Base-by-base conservation (phyloP, 2,888 invertebrate species). In the Cybosia mesomella region DNA sequence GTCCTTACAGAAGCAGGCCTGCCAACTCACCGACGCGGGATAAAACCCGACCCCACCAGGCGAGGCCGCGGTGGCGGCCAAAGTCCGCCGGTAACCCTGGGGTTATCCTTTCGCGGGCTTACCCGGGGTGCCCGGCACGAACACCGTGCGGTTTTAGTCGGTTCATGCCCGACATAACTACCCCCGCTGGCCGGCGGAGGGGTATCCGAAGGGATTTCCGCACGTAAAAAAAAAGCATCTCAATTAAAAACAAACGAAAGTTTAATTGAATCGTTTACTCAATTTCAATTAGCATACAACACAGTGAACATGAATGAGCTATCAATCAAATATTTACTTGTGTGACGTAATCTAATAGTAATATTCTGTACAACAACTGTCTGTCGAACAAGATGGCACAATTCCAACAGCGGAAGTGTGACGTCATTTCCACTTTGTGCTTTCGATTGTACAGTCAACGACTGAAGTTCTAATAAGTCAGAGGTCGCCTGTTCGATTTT, bases 401-500 rank as follows among this genome's bases (percentile, higher is more conserved):
- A 84, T 75, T 87, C 87, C 86, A 78, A 69, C 63, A 61, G 67
- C 77, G 81, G 85, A 82, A 79, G 74, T 71, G 67, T 83, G 83
- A 85, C 71, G 75, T 85, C 87, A 84, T 66, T 73, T 72, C 71
- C 66, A 68, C 61, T 49, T 36, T n/a, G 34, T 63, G 71, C 70
- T 81, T 80, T 71, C 73, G 55, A 65, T 68, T 61, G 54, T 66
- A 21, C 57, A 43, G 22, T 55, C 43, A 28, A 53, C 0, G 49
- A 53, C 10, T 43, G 5, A 63, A 53, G 22, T 66, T 49, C 24
- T 11, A 55, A 24, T 55, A 24, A 22, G n/a, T 34, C 36, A 39
- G 15, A 36, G 36, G 36, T 36, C 36, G 36, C 36, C 0, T 11
- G 36, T 36, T 36, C 2, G 0, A 36, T 3, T 36, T 13, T 36